Evolutionary conservation across 2,888 invertebrate genomes (phyloP).

Genomic region (Psylliodes chrysocephalus): DNA sequence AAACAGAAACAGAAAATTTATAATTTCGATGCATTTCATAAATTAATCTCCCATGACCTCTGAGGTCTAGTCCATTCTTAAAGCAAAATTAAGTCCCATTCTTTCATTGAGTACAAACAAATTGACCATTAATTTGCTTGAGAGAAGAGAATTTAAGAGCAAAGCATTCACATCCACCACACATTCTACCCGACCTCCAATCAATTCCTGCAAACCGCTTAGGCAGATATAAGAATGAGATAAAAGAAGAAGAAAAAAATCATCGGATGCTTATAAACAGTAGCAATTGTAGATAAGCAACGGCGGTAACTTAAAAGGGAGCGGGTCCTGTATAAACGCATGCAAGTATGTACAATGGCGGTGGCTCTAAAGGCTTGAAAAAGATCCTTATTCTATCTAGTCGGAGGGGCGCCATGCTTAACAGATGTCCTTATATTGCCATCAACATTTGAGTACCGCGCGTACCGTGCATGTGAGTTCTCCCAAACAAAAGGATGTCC

Average conservation of each 20-base stretch:
- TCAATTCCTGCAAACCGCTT: conserved; percentile 34
- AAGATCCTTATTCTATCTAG: conserved; percentile 33
- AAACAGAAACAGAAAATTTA: no score
- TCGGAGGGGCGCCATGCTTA: conserved; percentile 34
- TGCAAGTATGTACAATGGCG: conserved; percentile 55
- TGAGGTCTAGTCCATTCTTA: neutral
- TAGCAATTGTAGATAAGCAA: conserved; percentile 60
- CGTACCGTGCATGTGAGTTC: conserved; percentile 39
- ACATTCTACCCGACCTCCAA: conserved; percentile 27
- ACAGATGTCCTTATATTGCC: conserved; percentile 48
- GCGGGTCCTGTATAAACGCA: conserved; percentile 54
- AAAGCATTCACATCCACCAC: conserved; percentile 22
- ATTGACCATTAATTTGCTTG: conserved; percentile 18
- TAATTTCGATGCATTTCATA: no score
- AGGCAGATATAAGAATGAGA: conserved; percentile 40
- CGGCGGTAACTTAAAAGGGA: conserved; percentile 55
- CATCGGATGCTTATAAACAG: conserved; percentile 55
- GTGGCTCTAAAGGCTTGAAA: conserved; percentile 34
- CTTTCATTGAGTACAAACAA: conserved; percentile 16
- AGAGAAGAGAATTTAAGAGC: conserved; percentile 16
- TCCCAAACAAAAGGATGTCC: conserved; percentile 45
- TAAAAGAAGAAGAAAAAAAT: conserved; percentile 47
- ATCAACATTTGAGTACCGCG: conserved; percentile 41
- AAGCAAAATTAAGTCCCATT: conserved; percentile 20
- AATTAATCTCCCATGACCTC: no score